Conservation (phyloP, 2,113 vertebrate genomes). For the Macrotis lagotis region DNA sequence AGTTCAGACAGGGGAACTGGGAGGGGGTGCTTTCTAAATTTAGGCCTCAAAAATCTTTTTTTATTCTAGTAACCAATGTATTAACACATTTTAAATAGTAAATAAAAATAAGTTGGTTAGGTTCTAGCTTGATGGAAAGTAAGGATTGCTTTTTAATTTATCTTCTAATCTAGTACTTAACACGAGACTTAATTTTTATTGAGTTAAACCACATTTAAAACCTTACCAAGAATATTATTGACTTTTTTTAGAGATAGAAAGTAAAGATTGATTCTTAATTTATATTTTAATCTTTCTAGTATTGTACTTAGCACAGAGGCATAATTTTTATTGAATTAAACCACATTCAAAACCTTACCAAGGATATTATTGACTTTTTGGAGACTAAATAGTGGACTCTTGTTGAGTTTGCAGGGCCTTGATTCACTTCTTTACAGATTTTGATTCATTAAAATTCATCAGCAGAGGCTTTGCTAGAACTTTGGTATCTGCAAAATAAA, state of each 20-base stretch:
- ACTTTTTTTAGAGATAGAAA: slow-evolving; percentile 46
- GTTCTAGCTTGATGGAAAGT: not conserved
- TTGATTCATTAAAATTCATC: not conserved
- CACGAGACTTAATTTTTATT: not conserved
- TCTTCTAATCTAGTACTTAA: not conserved
- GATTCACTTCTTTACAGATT: not conserved
- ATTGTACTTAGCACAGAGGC: not conserved
- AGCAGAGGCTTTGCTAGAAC: not conserved
- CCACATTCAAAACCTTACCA: not conserved
- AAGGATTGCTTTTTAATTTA: not conserved
- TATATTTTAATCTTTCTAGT: not conserved
- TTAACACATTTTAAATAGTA: not conserved
- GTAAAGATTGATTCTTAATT: no score
- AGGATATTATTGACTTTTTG: slow-evolving; percentile 43
- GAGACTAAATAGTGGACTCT: not conserved
- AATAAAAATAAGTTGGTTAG: not conserved
- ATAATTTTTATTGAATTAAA: not conserved
- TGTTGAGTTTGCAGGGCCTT: not conserved
- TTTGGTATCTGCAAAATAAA: not conserved
- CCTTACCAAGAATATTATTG: slow-evolving; percentile 20
- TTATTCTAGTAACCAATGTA: not conserved
- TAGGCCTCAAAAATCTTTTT: not conserved
- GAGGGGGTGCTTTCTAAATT: not conserved
- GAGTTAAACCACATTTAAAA: slow-evolving; percentile 1
- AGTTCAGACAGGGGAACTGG: not conserved